Evolutionary conservation across 2,797 vertebrate species (phyloP), one percentile per base, ranked within the genome.

Genomic region (Epinephelus awoara): DNA sequence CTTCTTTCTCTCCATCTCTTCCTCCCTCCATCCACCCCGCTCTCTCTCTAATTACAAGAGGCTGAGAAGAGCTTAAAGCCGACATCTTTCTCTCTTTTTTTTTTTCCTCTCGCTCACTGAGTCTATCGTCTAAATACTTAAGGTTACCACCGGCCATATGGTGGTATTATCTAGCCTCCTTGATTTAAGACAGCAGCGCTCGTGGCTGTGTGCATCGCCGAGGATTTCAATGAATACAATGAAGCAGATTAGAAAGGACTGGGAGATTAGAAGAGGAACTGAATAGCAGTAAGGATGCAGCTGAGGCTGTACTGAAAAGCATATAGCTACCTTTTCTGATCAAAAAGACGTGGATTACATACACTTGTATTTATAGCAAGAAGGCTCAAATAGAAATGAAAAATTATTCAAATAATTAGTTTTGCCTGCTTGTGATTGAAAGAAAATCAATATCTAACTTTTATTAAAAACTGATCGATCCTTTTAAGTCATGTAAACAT

Each of bases 141-240:
- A 74, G 77, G 82, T 85, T 90, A 72, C 72, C 83, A 51, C 7
- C 14, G n/a, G 76, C 88, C 88, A 90, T 93, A 90, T 90, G 92
- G 86, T 59, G 80, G 76, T 42, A 84, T 93, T 86, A 88, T 84
- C 82, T 18, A 50, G 59, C 65, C 80, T 87, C 75, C 73, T 84
- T 84, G 47, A 84, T 84, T 89, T 77, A 80, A 79, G 83, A 79
- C 47, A 4, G 55, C 66, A 27, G 58, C 3, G 56, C 76, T 75
- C 9, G 34, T 38, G 55, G 81, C 72, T 66, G 59, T 64, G 29
- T 51, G 72, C 67, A 76, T 81, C 77, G 49, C 72, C 15, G 62
- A 85, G 84, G 81, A 88, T 87, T 91, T 85, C 75, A 44, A 19
- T 34, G 67, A 87, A 85, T n/a, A 89, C 81, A 89, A 83, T 81